Base-by-base conservation (phyloP, 35 echinoderm and acorn worm genomes). In the Ptychodera flava region DNA sequence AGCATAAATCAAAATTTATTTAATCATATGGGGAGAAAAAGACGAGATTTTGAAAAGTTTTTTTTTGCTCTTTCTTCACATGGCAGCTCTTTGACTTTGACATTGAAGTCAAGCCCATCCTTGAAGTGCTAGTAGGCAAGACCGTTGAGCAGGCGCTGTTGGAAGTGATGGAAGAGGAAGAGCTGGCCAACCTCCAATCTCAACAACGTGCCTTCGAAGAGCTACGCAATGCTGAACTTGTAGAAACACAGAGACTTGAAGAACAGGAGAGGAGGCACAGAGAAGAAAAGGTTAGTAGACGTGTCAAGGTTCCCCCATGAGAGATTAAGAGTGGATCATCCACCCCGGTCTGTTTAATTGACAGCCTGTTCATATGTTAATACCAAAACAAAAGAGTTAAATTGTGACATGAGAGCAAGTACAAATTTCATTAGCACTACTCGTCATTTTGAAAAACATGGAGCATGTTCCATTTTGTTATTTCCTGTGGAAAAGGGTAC, bases 21-120 rank as follows among this genome's bases (percentile, higher is more conserved):
- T n/a, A n/a, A n/a, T n/a, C n/a, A n/a, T n/a, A n/a, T n/a, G n/a
- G n/a, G n/a, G n/a, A n/a, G n/a, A n/a, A n/a, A n/a, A n/a, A n/a
- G n/a, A n/a, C n/a, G n/a, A n/a, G n/a, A n/a, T n/a, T n/a, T n/a
- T n/a, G n/a, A n/a, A n/a, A n/a, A n/a, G n/a, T n/a, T n/a, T n/a
- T n/a, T n/a, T n/a, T n/a, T n/a, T n/a, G n/a, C n/a, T n/a, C n/a
- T n/a, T n/a, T n/a, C n/a, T n/a, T n/a, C n/a, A n/a, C n/a, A n/a
- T n/a, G n/a, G 85, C 89, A 97, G 95, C 88, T 97, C 16, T 97
- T 97, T 97, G 95, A 97, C 82, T 97, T 97, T 94, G 95, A 97
- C 33, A 94, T 97, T 38, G 95, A 97, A 77, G 95, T 97, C 29
- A 97, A 97, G 38, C 95, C 95, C 33, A 97, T 97, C 95, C 81